These are phyloP conservation scores for Amazona guildingii DNA, from an alignment of 2,113 vertebrate genomes.

Conservation along the genomic window DNA sequence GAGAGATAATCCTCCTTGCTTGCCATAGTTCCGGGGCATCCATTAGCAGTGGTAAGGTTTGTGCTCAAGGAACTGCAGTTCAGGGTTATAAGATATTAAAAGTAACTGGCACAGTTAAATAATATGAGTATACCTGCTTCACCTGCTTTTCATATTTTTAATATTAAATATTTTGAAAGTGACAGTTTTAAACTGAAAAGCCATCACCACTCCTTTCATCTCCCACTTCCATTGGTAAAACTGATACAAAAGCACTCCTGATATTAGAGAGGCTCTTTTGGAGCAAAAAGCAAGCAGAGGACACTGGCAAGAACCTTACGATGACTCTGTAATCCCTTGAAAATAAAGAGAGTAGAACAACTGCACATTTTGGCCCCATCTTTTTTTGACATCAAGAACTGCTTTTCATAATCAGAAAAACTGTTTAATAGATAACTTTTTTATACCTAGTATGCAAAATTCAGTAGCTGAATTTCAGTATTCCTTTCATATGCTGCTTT, in stretches of 20 bases:
- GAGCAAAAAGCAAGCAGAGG: background rate
- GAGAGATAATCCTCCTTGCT: background rate
- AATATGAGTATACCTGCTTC: background rate
- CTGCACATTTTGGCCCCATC: background rate
- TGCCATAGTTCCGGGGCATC: background rate
- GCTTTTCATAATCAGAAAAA: background rate
- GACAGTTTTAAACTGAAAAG: constrained; percentile 31
- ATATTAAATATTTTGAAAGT: constrained; percentile 21
- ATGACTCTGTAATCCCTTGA: background rate
- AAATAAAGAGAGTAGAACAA: background rate
- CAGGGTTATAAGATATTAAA: background rate
- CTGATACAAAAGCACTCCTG: background rate
- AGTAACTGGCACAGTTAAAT: background rate
- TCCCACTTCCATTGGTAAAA: background rate
- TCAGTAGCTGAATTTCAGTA: background rate
- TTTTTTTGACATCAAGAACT: background rate
- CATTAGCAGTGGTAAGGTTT: background rate
- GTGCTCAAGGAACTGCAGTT: background rate
- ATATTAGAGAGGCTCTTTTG: background rate
- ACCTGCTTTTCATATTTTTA: constrained; percentile 13
- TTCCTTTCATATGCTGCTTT: constrained; percentile 10
- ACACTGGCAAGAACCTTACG: background rate
- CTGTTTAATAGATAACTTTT: background rate
- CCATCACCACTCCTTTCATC: background rate
- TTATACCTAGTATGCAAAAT: background rate